Base-by-base conservation (phyloP, 2,113 vertebrate species). In the Scomber scombrus region DNA sequence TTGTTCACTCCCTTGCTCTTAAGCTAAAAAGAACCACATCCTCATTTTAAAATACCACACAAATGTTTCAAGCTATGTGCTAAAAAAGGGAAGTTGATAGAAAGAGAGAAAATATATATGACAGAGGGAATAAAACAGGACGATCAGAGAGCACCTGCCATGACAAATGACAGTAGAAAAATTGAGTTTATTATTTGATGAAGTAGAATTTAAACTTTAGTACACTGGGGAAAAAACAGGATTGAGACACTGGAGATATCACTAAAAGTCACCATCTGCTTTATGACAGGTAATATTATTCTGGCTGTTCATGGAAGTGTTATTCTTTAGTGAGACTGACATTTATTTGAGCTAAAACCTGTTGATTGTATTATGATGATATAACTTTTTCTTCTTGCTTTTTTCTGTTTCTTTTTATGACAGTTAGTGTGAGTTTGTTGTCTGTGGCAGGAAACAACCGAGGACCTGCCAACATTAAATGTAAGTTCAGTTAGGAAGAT, bases 241-340 rank as follows among this genome's bases (percentile, higher is more conserved):
- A 75, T 26, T 23, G 31, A 66, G 26, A 79, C 3, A 16, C 85
- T 87, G 82, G 40, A 5, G 47, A 12, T 15, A 21, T 65, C 31
- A n/a, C 18, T 75, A 1, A 71, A 70, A 66, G 4, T 71, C 26
- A 9, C 34, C 13, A 23, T 85, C 43, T 51, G 0, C 69, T n/a
- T 75, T 3, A 23, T 85, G 54, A 52, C 84, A 82, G 86, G 89
- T 91, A 77, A 78, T 12, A 45, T 15, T 5, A 12, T 13, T 45
- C 18, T 21, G 11, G 6, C 34, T 9, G 6, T 40, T 40, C 8
- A 40, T 40, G 34, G 9, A 9, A 40, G 6, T 40, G 34, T 40
- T 40, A 40, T 40, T 40, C 34, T 40, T 40, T 40, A 2, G 9
- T 9, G 34, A 40, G 34, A 10, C 34, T 40, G 34, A 40, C 2